A percentile compares a stretch with the other conserved stretches of the same genome.
Evolutionary conservation across 2,797 vertebrate genomes (phyloP).

Genomic region (Netta rufina): DNA sequence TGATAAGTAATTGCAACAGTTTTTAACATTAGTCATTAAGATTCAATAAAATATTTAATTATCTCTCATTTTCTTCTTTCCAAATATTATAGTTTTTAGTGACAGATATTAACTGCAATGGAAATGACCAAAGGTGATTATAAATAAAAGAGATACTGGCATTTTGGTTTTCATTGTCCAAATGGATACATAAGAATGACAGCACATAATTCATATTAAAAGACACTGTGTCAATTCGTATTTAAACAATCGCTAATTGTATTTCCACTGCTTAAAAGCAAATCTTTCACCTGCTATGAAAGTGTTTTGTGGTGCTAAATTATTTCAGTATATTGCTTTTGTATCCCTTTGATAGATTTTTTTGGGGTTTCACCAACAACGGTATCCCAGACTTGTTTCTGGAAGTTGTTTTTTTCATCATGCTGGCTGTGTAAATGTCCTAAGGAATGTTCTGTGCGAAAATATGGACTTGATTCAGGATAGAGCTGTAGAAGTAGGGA

Average conservation of each 20-base stretch:
- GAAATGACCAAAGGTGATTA: background rate
- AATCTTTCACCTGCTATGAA: background rate
- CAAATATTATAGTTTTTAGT: background rate
- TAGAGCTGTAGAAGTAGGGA: slow-evolving; percentile 46
- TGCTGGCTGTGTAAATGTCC: slow-evolving; percentile 12
- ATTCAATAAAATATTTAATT: background rate
- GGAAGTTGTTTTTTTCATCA: slow-evolving; percentile 9
- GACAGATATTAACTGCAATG: background rate
- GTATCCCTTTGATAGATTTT: background rate
- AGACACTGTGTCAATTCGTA: background rate
- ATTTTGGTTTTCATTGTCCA: background rate
- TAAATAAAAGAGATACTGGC: background rate
- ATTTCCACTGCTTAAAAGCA: background rate
- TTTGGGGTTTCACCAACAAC: background rate
- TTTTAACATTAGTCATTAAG: background rate
- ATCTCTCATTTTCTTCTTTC: background rate
- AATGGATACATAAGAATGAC: background rate
- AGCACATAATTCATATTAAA: background rate
- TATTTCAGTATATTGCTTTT: background rate
- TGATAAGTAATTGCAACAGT: background rate
- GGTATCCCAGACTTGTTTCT: background rate
- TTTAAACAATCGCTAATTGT: background rate
- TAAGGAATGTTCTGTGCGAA: background rate
- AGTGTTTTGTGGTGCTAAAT: background rate
- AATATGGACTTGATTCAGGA: slow-evolving; percentile 45